Evolutionary conservation across 2,888 invertebrate species (phyloP), one percentile per base, ranked within the genome.

Genomic region (Lypha dubia): DNA sequence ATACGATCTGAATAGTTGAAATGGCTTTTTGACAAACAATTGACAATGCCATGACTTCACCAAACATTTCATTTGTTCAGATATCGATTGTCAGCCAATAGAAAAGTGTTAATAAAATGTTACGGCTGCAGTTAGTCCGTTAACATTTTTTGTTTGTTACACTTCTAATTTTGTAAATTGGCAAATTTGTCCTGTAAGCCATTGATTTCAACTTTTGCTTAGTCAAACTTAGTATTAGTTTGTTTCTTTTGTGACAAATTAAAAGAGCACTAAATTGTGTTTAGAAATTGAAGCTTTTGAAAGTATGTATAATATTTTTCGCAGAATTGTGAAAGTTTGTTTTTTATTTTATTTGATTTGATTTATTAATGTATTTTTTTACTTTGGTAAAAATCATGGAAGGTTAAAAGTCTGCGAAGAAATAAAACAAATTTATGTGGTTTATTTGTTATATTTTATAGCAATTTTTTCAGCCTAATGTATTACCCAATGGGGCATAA

Each of bases 21-120:
- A 86, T 86, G 83, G 71, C 84, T 83, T 80, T 83, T 82, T 84
- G 84, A 81, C 84, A 84, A 86, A 83, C 84, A 86, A 84, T 86
- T 85, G 86, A 87, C 86, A 86, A 73, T 84, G 79, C 63, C 85
- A 77, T 86, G 86, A 85, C 85, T 86, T 86, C 49, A 60, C 58
- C 71, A 71, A 82, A 81, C 81, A 74, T 81, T 81, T 76, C 79
- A 73, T 80, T 84, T 77, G 76, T 84, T 63, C 41, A 63, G 44
- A 44, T 81, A 81, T 84, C 84, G 84, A 84, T 74, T 84, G 73
- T 63, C 74, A 79, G 63, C 84, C 84, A 84, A 81, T 81, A 77
- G 77, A 74, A 74, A 79, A 68, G 73, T 77, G 77, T 67, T 73
- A 77, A 67, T 73, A 67, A 70, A 63, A 65, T 74, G 41, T 79